Base-by-base conservation (phyloP, 1,140 invertebrate species). In the Delia radicum region DNA sequence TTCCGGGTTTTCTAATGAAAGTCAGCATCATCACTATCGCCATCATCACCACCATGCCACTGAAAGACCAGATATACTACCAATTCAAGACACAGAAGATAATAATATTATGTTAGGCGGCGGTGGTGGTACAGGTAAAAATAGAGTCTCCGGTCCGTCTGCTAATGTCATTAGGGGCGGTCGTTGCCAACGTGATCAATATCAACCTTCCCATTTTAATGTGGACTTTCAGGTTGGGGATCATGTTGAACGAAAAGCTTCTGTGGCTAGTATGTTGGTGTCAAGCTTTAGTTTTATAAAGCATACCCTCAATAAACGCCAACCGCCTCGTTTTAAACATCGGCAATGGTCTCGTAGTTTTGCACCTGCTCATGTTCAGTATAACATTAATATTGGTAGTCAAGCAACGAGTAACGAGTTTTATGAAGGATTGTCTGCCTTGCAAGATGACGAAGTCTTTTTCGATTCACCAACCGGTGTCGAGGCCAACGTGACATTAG, bases 241-340 rank as follows among this genome's bases (percentile, higher is more conserved):
- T 7, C 79, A 79, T 61, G 81, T 85, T 8, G 85, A 86, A 74
- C 81, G 89, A 31, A 91, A 91, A 81, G 89, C 90, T 61, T 89
- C 89, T 1, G 90, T 91, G 0, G 89, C 88, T 10, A 86, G 88
- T 63, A 89, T 91, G 89, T 87, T 90, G 0, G 88, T 90, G 84
- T 85, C 87, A 48, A 89, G 89, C 31, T 71, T 91, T 18, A 87
- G 87, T 27, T 90, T 89, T 33, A 26, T 87, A 28, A 87, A 89
- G 7, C 84, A 89, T 86, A 87, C 89, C 2, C 81, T 91, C 28
- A 89, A 88, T 26, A 86, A 87, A 65, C 87, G 89, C 74, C 84
- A 85, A 74, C 82, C 85, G 15, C 78, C 88, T 18, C 83, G 86
- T 24, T 78, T 85, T 10, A 81, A 86, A 37, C 80, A 86, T 2